A percentile compares a stretch with the other conserved stretches of the same genome.
These are phyloP conservation scores for Napeogenes inachia DNA, from an alignment of 2,888 invertebrate genomes.

Conservation along the genomic window DNA sequence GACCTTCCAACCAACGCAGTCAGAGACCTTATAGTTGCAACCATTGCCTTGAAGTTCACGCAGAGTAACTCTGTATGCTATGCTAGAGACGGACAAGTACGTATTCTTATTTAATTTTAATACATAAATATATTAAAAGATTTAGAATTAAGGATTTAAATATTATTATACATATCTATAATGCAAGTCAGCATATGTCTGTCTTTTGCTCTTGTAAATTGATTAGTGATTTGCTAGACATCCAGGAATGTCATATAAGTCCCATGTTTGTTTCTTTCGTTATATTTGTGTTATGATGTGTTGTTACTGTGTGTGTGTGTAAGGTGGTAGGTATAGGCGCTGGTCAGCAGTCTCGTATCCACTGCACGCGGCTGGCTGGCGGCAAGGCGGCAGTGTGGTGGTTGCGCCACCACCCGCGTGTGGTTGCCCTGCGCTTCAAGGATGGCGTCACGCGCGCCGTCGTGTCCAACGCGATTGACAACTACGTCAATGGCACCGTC, in stretches of 20 bases:
- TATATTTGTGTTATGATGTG: no score
- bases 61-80: conserved; percentile 99
- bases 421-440: conserved; percentile 87
- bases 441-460: conserved; percentile 92
- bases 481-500: conserved; percentile 93
- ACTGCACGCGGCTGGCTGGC: conserved; percentile 97
- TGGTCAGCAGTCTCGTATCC: conserved; percentile 99
- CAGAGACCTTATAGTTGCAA: conserved; percentile 95
- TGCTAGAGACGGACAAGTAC: conserved; percentile 91
- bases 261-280: no score
- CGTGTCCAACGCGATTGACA: conserved; percentile 96
- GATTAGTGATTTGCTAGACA: no score
- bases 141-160: background rate
- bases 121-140: background rate
- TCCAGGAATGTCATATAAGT: no score
- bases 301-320: conserved; percentile 23
- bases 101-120: conserved; percentile 9
- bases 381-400: conserved; percentile 99
- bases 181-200: no score
- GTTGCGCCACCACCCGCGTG: conserved; percentile 94
- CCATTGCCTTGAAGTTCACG: conserved; percentile 97
- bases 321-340: conserved; percentile 97
- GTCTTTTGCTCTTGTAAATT: no score
- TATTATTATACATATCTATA: no score
- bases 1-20: conserved; percentile 84